Conservation (phyloP, 2,113 vertebrate species). For the Psephotus haematonotus region DNA sequence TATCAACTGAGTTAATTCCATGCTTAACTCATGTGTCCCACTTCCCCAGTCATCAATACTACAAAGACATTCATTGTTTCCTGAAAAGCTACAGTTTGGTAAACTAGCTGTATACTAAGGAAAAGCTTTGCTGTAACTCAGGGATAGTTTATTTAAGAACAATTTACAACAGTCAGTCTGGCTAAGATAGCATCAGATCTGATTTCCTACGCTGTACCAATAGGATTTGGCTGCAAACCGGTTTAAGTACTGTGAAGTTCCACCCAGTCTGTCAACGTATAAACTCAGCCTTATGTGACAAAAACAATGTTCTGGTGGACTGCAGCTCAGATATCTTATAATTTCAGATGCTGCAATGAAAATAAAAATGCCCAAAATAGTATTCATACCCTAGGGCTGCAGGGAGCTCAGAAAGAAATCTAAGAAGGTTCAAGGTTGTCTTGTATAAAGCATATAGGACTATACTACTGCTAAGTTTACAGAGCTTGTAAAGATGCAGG, state of each 20-base stretch:
- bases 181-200: background rate
- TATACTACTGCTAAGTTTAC: background rate
- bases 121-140: background rate
- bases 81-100: background rate
- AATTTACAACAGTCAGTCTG: background rate
- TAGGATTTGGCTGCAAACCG: background rate
- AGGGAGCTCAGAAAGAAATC: background rate
- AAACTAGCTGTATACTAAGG: background rate
- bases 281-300: background rate
- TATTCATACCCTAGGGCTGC: background rate
- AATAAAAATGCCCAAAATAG: background rate
- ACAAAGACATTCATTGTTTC: background rate
- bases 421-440: background rate
- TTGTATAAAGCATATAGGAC: background rate
- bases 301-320: background rate
- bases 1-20: background rate
- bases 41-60: background rate
- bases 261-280: background rate
- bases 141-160: background rate
- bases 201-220: background rate
- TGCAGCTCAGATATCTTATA: background rate
- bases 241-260: background rate
- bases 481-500: background rate
- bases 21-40: background rate
- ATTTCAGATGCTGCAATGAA: background rate